Evolutionary conservation across 2,888 invertebrate genomes (phyloP).

Genomic region (Torymus texanus): DNA sequence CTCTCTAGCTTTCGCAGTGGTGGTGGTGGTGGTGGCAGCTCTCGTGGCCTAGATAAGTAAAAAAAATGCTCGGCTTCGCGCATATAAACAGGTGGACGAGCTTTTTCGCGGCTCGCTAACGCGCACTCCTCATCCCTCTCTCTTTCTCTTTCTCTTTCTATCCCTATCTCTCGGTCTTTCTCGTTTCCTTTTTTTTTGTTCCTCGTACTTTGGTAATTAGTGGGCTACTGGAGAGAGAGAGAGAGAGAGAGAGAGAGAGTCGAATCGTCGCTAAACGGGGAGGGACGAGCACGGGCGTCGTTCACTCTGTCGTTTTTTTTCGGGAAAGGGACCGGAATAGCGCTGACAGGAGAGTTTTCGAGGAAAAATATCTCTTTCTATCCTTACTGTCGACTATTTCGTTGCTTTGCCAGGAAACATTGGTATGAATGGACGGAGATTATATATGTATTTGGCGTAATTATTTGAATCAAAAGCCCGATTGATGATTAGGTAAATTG

Average conservation of each 20-base stretch:
- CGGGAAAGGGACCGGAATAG: background rate
- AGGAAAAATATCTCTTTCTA: background rate
- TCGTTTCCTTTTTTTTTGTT: background rate
- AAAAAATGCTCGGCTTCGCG: constrained; percentile 42
- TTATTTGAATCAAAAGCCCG: too few species aligned
- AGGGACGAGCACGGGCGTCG: background rate
- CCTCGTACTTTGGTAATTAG: constrained; percentile 45
- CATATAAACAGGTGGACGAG: constrained; percentile 47
- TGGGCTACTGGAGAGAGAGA: constrained; percentile 1
- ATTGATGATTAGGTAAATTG: too few species aligned
- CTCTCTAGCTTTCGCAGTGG: constrained; percentile 1
- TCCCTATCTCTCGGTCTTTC: background rate
- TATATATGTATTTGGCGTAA: too few species aligned
- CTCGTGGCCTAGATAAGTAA: constrained; percentile 52
- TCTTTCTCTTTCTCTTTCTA: constrained; percentile 16
- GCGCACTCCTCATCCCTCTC: background rate
- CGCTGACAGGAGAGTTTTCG: background rate
- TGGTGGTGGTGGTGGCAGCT: background rate
- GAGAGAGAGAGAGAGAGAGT: background rate
- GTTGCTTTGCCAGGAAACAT: background rate
- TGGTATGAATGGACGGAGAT: too few species aligned
- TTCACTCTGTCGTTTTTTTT: constrained; percentile 4
- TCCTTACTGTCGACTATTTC: background rate
- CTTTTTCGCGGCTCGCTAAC: constrained; percentile 41
- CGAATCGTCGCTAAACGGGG: constrained; percentile 28